These are phyloP conservation scores for Podarcis siculus DNA, from an alignment of 2,797 vertebrate genomes.

Conservation along the genomic window DNA sequence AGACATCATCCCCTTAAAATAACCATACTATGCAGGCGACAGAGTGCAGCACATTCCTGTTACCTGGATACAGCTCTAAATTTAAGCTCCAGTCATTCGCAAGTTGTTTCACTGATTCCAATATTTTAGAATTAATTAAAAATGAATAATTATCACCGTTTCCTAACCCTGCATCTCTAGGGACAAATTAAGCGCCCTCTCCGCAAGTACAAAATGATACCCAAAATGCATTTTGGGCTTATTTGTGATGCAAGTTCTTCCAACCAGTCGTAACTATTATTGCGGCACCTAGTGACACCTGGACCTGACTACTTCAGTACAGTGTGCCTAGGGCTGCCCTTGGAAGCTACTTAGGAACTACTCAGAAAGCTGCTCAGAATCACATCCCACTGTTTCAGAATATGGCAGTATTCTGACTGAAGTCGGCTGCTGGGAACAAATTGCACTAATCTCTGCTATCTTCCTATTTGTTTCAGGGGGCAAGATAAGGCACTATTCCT, in stretches of 20 bases:
- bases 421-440: not conserved
- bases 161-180: not conserved
- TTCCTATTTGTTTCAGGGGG: too few species aligned
- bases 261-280: not conserved
- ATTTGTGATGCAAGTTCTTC: not conserved
- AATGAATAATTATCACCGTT: not conserved
- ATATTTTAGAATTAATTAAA: conserved; percentile 26
- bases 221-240: not conserved
- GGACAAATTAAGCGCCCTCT: not conserved
- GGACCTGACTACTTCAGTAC: not conserved
- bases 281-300: not conserved
- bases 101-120: not conserved
- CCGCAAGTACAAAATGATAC: not conserved
- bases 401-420: not conserved
- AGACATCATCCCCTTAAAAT: conserved; percentile 22
- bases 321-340: not conserved
- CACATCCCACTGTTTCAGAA: not conserved
- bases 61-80: not conserved
- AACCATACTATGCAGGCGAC: conserved; percentile 1
- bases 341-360: not conserved
- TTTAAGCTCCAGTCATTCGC: not conserved
- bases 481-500: too few species aligned
- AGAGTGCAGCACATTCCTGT: not conserved
- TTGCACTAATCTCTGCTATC: too few species aligned
- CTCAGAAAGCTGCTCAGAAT: not conserved